Percentiles rank a stretch among this genome's conserved stretches.
These are phyloP conservation scores for Montipora cactus DNA, from an alignment of 64 coral and sea anemone species.

Conservation along the genomic window DNA sequence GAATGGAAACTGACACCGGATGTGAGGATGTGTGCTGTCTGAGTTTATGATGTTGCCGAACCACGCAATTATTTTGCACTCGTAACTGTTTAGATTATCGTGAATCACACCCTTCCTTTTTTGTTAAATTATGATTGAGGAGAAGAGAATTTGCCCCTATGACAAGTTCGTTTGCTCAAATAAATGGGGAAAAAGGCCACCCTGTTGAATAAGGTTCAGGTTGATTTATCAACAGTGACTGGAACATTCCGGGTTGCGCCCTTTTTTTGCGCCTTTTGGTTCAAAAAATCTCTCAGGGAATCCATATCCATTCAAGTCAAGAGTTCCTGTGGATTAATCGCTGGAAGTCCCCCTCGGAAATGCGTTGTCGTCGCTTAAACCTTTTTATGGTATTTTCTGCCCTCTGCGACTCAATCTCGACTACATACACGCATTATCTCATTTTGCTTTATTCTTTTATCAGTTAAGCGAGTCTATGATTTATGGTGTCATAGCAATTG, in stretches of 20 bases:
- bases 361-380: slow-evolving; percentile 25
- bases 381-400: not conserved
- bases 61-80: slow-evolving; percentile 40
- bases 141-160: no score
- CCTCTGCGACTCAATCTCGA: not conserved
- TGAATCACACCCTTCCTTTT: not conserved
- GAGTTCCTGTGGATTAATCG: slow-evolving; percentile 37
- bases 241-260: not conserved
- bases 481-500: not conserved
- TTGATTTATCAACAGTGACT: not conserved
- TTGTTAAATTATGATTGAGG: not conserved
- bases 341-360: slow-evolving; percentile 47
- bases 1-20: slow-evolving; percentile 47
- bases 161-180: not conserved
- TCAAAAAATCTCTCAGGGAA: not conserved
- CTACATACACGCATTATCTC: not conserved
- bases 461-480: not conserved
- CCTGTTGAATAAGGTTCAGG: not conserved
- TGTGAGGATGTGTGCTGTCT: slow-evolving; percentile 41
- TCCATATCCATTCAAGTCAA: not conserved
- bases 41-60: slow-evolving; percentile 20
- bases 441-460: not conserved
- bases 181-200: not conserved
- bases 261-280: not conserved
- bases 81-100: slow-evolving; percentile 8